phyloP scores from a whole-genome alignment of 2,888 invertebrate genomes.

The Clunio marinus region DNA sequence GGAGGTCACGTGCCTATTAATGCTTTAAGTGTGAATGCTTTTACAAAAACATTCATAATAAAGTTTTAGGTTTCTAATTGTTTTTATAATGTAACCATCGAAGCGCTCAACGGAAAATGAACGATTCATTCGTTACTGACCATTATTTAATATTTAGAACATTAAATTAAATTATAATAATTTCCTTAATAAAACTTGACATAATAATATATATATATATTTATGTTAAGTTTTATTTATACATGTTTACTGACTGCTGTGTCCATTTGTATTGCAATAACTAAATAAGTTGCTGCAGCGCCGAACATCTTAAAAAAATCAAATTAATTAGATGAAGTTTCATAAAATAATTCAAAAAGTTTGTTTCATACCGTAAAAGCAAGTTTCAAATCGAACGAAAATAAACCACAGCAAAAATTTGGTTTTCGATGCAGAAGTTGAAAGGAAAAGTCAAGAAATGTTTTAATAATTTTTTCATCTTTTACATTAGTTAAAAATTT shows the following conservation, averaged over 20 bases:
- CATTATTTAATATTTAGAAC: too few species aligned
- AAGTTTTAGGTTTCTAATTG: too few species aligned
- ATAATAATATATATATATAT: too few species aligned
- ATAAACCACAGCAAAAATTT: not conserved
- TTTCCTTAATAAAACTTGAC: too few species aligned
- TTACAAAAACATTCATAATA: too few species aligned
- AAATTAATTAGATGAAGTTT: not conserved
- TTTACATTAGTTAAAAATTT: not conserved
- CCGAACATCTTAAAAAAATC: not conserved
- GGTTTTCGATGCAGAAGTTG: not conserved
- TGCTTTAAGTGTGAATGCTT: too few species aligned
- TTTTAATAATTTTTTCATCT: not conserved
- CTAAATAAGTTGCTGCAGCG: constrained; percentile 7
- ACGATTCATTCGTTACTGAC: too few species aligned
- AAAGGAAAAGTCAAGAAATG: not conserved
- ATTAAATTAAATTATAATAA: not conserved
- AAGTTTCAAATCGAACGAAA: not conserved
- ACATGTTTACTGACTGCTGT: not conserved
- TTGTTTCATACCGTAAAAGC: not conserved
- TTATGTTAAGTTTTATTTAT: not conserved
- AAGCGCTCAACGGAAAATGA: too few species aligned
- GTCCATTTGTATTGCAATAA: constrained; percentile 3
- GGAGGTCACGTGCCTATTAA: too few species aligned
- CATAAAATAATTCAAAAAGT: not conserved
- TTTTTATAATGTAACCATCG: too few species aligned